A percentile compares a stretch with the other conserved stretches of the same genome.
These are phyloP conservation scores for Pachyuromys duprasi DNA, from an alignment of 2,797 vertebrate genomes.

Conservation along the genomic window DNA sequence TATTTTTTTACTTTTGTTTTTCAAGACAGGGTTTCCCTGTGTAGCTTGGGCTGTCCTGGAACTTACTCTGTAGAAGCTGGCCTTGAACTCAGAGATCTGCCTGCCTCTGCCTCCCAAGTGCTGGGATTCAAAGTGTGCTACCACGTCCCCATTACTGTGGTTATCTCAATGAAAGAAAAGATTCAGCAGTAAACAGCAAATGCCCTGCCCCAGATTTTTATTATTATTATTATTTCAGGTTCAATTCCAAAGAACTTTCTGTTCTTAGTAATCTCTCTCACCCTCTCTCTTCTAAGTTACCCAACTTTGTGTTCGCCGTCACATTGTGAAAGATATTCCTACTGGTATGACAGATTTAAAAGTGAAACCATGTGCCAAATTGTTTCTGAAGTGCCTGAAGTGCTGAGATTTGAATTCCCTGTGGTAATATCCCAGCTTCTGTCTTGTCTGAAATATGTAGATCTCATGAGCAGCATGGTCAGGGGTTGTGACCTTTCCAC, in stretches of 20 bases:
- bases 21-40: background rate
- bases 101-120: background rate
- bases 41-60: background rate
- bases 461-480: background rate
- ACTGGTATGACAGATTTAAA: constrained; percentile 54
- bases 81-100: background rate
- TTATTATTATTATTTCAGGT: background rate
- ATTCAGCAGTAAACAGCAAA: constrained; percentile 23
- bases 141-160: background rate
- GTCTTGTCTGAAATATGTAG: constrained; percentile 47
- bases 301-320: constrained; percentile 34
- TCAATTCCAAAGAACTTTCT: constrained; percentile 53
- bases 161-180: constrained; percentile 22
- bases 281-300: background rate
- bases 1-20: background rate
- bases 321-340: constrained; percentile 14
- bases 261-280: background rate
- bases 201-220: background rate
- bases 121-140: background rate
- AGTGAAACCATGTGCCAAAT: constrained; percentile 53
- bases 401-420: constrained; percentile 17
- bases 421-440: constrained; percentile 9
- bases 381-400: constrained; percentile 8
- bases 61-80: background rate
- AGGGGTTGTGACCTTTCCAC: background rate